These are phyloP conservation scores for Eudemis profundana DNA, from an alignment of 2,888 invertebrate genomes.

Conservation along the genomic window DNA sequence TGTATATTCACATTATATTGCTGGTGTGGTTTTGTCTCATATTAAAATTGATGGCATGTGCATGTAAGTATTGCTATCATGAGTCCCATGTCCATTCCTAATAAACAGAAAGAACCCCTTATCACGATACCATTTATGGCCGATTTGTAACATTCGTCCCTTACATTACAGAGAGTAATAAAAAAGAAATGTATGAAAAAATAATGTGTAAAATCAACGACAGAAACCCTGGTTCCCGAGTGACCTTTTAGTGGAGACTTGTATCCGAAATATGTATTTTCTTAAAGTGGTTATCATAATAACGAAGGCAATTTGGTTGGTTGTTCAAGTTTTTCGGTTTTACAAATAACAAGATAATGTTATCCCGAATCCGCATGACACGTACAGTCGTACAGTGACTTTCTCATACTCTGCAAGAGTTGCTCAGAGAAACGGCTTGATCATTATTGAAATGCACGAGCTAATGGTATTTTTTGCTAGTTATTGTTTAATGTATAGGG, in stretches of 20 bases:
- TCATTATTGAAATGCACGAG: neutral
- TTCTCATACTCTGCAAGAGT: neutral
- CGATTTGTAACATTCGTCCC: no score
- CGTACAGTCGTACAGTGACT: neutral
- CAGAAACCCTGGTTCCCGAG: neutral
- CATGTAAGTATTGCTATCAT: no score
- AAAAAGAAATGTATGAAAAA: neutral
- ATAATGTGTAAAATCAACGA: constrained; percentile 2
- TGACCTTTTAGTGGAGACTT: constrained; percentile 21
- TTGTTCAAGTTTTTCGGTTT: constrained; percentile 10
- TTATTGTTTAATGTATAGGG: neutral
- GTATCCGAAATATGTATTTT: constrained; percentile 7
- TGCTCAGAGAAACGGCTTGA: neutral
- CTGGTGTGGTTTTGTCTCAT: no score
- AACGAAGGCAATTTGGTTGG: constrained; percentile 10
- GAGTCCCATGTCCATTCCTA: no score
- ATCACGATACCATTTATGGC: no score
- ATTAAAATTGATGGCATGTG: no score
- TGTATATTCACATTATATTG: no score
- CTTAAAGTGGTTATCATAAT: constrained; percentile 18
- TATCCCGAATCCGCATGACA: constrained; percentile 1
- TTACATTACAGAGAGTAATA: no score
- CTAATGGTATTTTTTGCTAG: neutral
- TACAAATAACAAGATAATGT: constrained; percentile 8
- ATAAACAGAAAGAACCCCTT: no score